Evolutionary conservation across 2,797 vertebrate species (phyloP), one percentile per base, ranked within the genome.

Genomic region (Pygocentrus nattereri): DNA sequence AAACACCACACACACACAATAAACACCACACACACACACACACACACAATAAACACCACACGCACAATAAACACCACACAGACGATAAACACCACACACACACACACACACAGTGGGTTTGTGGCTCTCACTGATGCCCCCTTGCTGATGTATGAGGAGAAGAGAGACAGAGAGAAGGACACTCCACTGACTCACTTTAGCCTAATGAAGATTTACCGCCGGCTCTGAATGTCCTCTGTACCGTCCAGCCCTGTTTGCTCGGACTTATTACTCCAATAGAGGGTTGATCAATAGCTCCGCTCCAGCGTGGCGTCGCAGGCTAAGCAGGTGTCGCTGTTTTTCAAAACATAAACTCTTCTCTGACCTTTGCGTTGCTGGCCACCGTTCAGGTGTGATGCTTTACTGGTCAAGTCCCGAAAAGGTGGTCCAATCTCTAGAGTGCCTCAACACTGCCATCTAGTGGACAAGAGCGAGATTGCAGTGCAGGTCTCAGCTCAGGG

Each of bases 181-280:
- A 68, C 27, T 47, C 3, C 74, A 77, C 27, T 61, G 44, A 0
- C 34, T 78, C 50, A 64, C 52, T 68, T 74, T 65, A 61, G 5
- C 15, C 19, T 81, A 82, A 86, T 76, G 62, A 79, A 82, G 85
- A 86, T 77, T 52, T 76, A 84, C 78, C 16, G 67, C 19, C 52
- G 21, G 21, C 47, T 25, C 56, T 41, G 68, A 59, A 47, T 67
- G 81, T 78, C 75, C 81, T 52, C 71, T 67, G 49, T 12, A 25
- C 61, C 67, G 4, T 16, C 50, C 19, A 27, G 44, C 11, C 30
- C 68, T 31, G 52, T 21, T 52, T 59, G 58, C 76, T 79, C 67
- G 83, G 72, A 73, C 31, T 6, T 69, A 68, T 68, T 76, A 78
- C 78, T 78, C 50, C 74, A 76, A 76, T 61, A 30, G 31, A 49